phyloP scores from a whole-genome alignment of 2,113 vertebrate genomes.

The Capreolus pygargus region DNA sequence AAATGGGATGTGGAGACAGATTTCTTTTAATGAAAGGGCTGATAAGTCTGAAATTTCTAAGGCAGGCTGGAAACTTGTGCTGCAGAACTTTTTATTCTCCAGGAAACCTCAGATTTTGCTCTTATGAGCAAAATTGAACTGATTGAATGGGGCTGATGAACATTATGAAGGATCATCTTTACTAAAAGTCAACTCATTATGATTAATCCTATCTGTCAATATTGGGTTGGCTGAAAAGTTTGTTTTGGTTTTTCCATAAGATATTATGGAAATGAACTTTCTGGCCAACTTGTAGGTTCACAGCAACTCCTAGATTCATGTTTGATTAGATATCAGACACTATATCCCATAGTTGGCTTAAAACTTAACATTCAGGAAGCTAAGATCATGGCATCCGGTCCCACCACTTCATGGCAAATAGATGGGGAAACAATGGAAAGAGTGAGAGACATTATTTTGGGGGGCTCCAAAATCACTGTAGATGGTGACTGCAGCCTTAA shows the following conservation, averaged over 20 bases:
- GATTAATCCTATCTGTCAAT: not conserved
- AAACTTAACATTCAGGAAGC: not conserved
- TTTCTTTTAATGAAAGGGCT: not conserved
- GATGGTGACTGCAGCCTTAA: not conserved
- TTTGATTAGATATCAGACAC: not conserved
- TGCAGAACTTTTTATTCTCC: not conserved
- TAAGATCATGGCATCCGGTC: not conserved
- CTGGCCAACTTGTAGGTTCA: not conserved
- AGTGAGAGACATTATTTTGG: fast-evolving
- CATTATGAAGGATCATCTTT: not conserved
- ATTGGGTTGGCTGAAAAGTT: not conserved
- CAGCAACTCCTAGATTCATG: too few species aligned
- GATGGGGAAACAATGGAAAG: not conserved
- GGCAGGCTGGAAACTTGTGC: not conserved
- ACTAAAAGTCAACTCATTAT: not conserved
- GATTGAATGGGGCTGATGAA: not conserved
- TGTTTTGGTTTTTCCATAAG: not conserved
- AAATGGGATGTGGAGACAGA: not conserved
- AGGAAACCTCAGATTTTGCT: not conserved
- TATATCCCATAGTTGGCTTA: not conserved
- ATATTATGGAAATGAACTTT: not conserved
- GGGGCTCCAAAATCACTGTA: not conserved
- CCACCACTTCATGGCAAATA: not conserved
- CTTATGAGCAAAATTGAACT: not conserved
- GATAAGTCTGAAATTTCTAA: not conserved